These are phyloP conservation scores for Philotrypesis tridentata DNA, from an alignment of 1,140 invertebrate genomes.

Conservation along the genomic window DNA sequence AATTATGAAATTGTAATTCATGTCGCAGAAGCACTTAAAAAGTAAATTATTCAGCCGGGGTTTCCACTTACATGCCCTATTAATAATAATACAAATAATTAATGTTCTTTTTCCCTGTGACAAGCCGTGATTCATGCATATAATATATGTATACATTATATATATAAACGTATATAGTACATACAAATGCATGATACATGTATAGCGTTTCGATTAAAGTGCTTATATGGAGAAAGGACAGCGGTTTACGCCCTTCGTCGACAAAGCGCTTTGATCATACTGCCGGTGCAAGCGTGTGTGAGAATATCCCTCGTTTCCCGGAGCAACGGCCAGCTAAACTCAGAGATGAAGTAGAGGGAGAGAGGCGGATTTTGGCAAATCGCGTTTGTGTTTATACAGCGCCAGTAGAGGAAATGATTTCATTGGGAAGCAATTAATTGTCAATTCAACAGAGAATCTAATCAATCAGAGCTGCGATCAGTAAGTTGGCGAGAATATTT, in stretches of 20 bases:
- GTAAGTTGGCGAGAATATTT: not conserved
- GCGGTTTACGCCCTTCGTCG: constrained; percentile 32
- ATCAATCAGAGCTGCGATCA: constrained; percentile 27
- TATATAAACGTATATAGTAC: no score
- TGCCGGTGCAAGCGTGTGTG: not conserved
- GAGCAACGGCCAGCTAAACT: constrained; percentile 42
- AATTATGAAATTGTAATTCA: no score
- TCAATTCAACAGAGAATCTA: constrained; percentile 35
- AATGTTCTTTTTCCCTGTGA: no score
- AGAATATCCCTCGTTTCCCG: constrained; percentile 37
- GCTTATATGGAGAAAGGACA: constrained; percentile 23
- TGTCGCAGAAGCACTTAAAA: no score
- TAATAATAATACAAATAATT: no score
- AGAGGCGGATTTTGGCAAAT: constrained; percentile 35
- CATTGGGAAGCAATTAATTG: constrained; percentile 45
- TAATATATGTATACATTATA: no score
- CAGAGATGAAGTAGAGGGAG: constrained; percentile 26
- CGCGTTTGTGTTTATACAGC: constrained; percentile 36
- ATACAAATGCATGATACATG: no score
- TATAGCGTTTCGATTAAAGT: constrained; percentile 30
- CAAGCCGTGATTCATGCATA: no score
- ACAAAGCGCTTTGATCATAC: constrained; percentile 26
- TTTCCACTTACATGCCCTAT: no score
- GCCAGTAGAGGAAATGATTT: constrained; percentile 28
- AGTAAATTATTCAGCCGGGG: no score